Conservation (phyloP, 2,113 vertebrate species). For the Sisor rabdophorus region DNA sequence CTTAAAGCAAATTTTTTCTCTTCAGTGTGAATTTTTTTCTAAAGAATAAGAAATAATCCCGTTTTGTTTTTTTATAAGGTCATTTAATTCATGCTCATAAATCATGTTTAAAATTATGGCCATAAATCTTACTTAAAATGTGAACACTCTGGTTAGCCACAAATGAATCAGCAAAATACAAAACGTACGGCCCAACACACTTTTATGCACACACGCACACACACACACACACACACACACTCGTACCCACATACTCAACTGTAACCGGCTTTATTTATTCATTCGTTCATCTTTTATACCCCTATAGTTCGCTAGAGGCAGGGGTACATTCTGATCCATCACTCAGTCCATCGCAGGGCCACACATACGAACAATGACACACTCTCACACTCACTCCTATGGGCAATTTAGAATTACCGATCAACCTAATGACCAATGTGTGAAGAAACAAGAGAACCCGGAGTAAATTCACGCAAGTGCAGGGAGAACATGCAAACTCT, state of each 20-base stretch:
- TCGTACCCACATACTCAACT: background rate
- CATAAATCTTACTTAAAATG: constrained; percentile 1
- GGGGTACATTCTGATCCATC: too few relatives aligned
- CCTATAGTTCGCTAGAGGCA: too few relatives aligned
- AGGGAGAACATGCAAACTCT: too few relatives aligned
- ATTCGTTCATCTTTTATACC: too few relatives aligned
- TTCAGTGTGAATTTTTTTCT: background rate
- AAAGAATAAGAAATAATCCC: background rate
- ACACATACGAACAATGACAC: too few relatives aligned
- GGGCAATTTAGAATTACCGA: too few relatives aligned
- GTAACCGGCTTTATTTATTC: background rate
- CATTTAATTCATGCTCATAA: background rate
- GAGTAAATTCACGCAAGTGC: too few relatives aligned
- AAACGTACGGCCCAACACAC: background rate
- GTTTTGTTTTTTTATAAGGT: background rate
- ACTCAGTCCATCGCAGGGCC: too few relatives aligned
- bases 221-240: background rate
- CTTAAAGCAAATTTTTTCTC: background rate
- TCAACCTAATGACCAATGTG: too few relatives aligned
- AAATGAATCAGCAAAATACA: background rate
- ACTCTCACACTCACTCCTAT: too few relatives aligned
- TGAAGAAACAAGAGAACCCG: too few relatives aligned
- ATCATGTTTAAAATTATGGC: too few relatives aligned
- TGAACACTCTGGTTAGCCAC: constrained; percentile 3
- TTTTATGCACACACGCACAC: background rate